phyloP scores from a whole-genome alignment of 2,888 invertebrate species.

The Spicauda simplicius region DNA sequence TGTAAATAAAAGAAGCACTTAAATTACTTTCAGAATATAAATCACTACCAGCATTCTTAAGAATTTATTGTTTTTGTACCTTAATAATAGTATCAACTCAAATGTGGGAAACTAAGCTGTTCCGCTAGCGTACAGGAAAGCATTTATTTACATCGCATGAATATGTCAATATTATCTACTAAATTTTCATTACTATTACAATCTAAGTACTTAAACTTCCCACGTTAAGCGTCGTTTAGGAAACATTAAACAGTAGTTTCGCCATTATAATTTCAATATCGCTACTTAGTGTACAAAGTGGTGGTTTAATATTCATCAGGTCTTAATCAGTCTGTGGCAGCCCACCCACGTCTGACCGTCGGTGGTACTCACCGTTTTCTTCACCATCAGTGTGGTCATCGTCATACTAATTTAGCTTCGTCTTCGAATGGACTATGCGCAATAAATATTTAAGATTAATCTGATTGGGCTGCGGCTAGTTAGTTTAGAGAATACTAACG shows the following conservation, averaged over 20 bases:
- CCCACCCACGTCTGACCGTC: constrained; percentile 75
- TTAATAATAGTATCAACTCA: constrained; percentile 3
- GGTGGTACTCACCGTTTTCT: constrained; percentile 71
- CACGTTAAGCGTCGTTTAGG: constrained; percentile 33
- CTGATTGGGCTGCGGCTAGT: constrained; percentile 73
- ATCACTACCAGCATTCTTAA: not conserved
- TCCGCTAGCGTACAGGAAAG: constrained; percentile 24
- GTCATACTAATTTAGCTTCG: constrained; percentile 80
- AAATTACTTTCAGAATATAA: too few relatives aligned
- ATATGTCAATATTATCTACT: constrained; percentile 33
- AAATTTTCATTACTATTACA: constrained; percentile 31
- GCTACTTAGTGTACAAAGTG: constrained; percentile 36
- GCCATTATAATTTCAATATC: constrained; percentile 38
- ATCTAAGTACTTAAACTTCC: constrained; percentile 31
- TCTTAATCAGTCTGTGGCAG: constrained; percentile 70
- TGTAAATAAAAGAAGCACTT: too few relatives aligned
- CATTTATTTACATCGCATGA: constrained; percentile 30
- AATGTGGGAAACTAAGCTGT: constrained; percentile 15
- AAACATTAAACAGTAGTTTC: constrained; percentile 37
- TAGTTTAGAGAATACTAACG: constrained; percentile 74
- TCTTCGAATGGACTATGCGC: constrained; percentile 76
- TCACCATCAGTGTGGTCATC: constrained; percentile 78
- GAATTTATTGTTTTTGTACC: not conserved
- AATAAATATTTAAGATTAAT: constrained; percentile 85
- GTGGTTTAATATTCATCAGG: constrained; percentile 74